Base-by-base conservation (phyloP, 2,797 vertebrate species). In the Sebastes trivittatus region DNA sequence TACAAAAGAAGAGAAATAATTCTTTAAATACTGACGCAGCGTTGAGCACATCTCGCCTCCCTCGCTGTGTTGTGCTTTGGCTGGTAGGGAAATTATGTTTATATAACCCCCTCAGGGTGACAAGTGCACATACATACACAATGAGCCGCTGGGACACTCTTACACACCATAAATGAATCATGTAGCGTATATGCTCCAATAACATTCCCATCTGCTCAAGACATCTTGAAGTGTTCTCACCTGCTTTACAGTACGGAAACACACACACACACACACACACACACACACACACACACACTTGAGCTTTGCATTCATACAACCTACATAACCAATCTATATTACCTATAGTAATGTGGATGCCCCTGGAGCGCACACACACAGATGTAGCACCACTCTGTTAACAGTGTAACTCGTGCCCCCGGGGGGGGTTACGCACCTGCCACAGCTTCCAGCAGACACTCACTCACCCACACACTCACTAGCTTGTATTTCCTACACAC, bases 201-300 rank as follows among this genome's bases (percentile, higher is more conserved):
- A 90, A 86, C 60, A 83, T 80, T 78, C 29, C 90, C 92, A 91
- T 92, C 90, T 94, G 88, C 78, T 89, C 75, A 65, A 92, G 82
- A 85, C 87, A 88, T 81, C 80, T 89, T 86, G 77, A 81, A 63
- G 65, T 72, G 30, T 76, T 87, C 75, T 84, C 81, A 88, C 88
- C 86, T 89, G 86, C 85, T 85, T 73, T 75, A 73, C 38, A 72
- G 11, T 16, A 27, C 64, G 72, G 2, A 75, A 23, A 81, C 34
- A 59, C 60, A 71, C 54, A 34, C 18, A 42, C 32, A 63, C 32
- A 70, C 54, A 34, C 18, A n/a, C n/a, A 42, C 25, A 63, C 32
- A 25, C 25, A 25, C 25, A 25, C 25, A 25, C 25, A 46, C 72
- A 81, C 34, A 27, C 62, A 64, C 56, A 7, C 54, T 32, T 22